A percentile compares a stretch with the other conserved stretches of the same genome.
Evolutionary conservation across 2,113 vertebrate species (phyloP).

Genomic region (Festucalex cinctus): DNA sequence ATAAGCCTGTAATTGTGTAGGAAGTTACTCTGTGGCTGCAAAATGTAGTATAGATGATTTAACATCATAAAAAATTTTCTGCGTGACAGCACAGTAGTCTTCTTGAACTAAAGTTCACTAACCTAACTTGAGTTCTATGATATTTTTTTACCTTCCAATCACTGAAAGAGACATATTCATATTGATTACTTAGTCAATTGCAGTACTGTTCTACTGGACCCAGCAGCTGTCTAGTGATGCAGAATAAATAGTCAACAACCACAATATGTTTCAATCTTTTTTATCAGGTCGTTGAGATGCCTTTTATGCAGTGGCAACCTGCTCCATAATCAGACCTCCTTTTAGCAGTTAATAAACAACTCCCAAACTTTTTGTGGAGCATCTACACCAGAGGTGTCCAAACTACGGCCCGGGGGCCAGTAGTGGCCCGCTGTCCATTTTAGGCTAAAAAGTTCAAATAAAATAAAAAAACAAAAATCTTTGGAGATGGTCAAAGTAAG

Average conservation of each 20-base stretch:
- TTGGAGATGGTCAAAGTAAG: too few species aligned
- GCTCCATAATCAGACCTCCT: conserved; percentile 13
- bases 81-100: background rate
- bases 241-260: background rate
- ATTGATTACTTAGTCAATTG: background rate
- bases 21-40: background rate
- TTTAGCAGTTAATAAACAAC: conserved; percentile 12
- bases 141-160: background rate
- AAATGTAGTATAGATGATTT: background rate
- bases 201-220: background rate
- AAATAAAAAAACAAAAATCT: too few species aligned
- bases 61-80: background rate
- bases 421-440: too few species aligned
- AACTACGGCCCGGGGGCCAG: too few species aligned
- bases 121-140: background rate
- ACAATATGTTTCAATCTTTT: background rate
- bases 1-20: background rate
- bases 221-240: background rate
- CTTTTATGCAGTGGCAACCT: conserved; percentile 2
- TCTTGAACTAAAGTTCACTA: background rate
- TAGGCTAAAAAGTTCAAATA: too few species aligned
- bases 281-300: background rate
- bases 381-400: too few species aligned
- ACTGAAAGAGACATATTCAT: background rate
- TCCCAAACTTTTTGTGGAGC: background rate